A percentile compares a stretch with the other conserved stretches of the same genome.
These are phyloP conservation scores for Hepsetus odoe DNA, from an alignment of 2,113 vertebrate genomes.

Conservation along the genomic window DNA sequence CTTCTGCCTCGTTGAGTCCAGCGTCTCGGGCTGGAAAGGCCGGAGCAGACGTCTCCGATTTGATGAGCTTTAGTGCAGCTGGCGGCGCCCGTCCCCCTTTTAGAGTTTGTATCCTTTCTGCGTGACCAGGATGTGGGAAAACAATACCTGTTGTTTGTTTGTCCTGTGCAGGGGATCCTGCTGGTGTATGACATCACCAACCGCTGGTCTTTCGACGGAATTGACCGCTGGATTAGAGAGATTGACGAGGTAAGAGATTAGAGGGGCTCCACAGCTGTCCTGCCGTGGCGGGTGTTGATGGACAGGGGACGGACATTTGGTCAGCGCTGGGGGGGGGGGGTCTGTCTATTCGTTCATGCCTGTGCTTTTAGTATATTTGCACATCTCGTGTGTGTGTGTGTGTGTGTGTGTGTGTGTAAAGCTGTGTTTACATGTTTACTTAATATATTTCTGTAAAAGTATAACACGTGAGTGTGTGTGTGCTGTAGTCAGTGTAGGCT, in stretches of 20 bases:
- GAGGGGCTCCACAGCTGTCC: background rate
- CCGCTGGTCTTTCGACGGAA: slow-evolving; percentile 97
- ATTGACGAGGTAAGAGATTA: slow-evolving; percentile 88
- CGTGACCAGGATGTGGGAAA: slow-evolving; percentile 25
- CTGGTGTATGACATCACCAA: slow-evolving; percentile 99
- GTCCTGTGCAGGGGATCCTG: slow-evolving; percentile 86
- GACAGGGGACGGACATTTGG: background rate
- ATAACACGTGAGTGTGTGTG: too few relatives aligned
- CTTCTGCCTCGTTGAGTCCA: too few relatives aligned
- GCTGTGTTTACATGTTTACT: too few relatives aligned
- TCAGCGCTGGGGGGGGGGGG: background rate
- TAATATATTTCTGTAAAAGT: too few relatives aligned
- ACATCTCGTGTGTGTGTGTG: background rate
- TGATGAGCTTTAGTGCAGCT: background rate
- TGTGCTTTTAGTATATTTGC: too few relatives aligned
- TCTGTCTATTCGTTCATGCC: background rate
- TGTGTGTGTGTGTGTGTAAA: background rate
- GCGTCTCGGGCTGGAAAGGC: too few relatives aligned
- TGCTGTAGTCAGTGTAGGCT: background rate
- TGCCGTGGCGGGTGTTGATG: too few relatives aligned
- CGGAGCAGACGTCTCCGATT: background rate
- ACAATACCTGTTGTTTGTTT: slow-evolving; percentile 36
- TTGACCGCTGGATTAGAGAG: slow-evolving; percentile 97
- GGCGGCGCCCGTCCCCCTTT: background rate
- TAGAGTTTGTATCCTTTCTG: background rate